A percentile compares a stretch with the other conserved stretches of the same genome.
Evolutionary conservation across 2,888 invertebrate genomes (phyloP).

Genomic region (Xylocampa areola): DNA sequence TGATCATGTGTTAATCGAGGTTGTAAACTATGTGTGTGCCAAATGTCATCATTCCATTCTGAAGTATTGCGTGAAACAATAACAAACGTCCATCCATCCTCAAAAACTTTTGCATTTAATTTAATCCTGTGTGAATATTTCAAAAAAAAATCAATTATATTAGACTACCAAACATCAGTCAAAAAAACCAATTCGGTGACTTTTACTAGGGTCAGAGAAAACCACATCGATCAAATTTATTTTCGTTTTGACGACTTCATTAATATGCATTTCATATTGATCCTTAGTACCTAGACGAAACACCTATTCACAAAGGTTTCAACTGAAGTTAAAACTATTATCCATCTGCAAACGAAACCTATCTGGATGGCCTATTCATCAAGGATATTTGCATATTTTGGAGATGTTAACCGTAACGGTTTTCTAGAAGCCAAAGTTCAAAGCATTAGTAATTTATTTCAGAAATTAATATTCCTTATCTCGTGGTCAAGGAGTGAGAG

Average conservation of each 20-base stretch:
- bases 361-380: conserved; percentile 44
- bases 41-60: no score
- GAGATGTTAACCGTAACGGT: conserved; percentile 21
- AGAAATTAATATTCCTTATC: conserved; percentile 43
- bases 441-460: conserved; percentile 40
- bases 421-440: conserved; percentile 30
- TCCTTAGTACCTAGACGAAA: not conserved
- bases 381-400: conserved; percentile 41
- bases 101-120: no score
- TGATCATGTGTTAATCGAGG: no score
- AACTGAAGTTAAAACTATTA: conserved; percentile 6
- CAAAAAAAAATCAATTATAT: no score
- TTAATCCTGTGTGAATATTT: no score
- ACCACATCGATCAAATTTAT: not conserved
- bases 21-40: no score
- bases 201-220: no score
- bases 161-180: no score
- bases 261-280: not conserved
- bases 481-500: conserved; percentile 9
- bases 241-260: not conserved
- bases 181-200: no score
- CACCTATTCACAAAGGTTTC: conserved; percentile 2
- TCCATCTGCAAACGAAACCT: conserved; percentile 32
- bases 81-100: no score
- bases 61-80: no score